phyloP scores from a whole-genome alignment of 1,140 invertebrate genomes.

The Drosophila prosaltans region DNA sequence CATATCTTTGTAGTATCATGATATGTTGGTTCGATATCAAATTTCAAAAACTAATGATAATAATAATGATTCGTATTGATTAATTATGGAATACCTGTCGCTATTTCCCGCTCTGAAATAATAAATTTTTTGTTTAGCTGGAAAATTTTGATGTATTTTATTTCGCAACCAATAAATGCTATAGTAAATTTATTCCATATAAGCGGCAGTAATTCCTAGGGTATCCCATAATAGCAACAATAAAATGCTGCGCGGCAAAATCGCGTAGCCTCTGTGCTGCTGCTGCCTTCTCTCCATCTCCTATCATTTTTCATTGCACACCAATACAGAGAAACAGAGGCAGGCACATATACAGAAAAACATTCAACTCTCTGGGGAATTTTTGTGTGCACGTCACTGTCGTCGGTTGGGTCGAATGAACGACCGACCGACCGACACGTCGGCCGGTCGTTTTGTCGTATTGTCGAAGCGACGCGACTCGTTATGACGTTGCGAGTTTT shows the following conservation, averaged over 20 bases:
- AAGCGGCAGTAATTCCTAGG: neutral
- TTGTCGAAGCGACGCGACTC: constrained; percentile 38
- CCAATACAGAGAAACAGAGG: constrained; percentile 8
- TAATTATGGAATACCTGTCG: too few species aligned
- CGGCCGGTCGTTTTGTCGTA: constrained; percentile 25
- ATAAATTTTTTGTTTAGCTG: too few species aligned
- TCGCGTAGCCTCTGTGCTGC: constrained; percentile 5
- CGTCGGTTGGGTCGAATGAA: constrained; percentile 39
- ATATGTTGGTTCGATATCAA: too few species aligned
- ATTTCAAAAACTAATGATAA: too few species aligned
- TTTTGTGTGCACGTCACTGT: constrained; percentile 64
- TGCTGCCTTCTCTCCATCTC: constrained; percentile 41
- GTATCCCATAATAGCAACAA: neutral
- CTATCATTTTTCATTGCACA: constrained; percentile 72
- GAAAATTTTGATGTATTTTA: too few species aligned
- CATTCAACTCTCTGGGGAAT: constrained; percentile 53
- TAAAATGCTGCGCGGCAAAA: constrained; percentile 4
- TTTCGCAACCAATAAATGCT: too few species aligned
- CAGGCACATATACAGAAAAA: constrained; percentile 13
- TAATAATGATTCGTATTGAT: too few species aligned
- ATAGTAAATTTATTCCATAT: too few species aligned
- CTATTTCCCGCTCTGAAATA: too few species aligned
- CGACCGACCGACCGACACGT: constrained; percentile 9
- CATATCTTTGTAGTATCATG: too few species aligned
- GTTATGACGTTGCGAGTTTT: constrained; percentile 79